Conservation (phyloP, 2,113 vertebrate species). For the Holacanthus passer region DNA sequence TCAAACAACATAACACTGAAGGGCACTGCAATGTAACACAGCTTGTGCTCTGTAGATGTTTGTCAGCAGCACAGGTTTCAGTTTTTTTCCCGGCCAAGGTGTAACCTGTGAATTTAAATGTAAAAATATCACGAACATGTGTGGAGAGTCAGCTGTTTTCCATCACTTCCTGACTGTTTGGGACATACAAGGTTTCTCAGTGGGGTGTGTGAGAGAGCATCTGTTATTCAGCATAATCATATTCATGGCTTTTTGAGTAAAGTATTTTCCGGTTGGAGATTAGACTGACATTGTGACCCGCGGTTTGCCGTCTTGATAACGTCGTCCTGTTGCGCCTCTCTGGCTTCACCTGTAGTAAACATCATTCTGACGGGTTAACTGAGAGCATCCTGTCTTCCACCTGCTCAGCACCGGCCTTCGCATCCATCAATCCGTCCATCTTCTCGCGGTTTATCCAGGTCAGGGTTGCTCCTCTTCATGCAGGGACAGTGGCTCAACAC, state of each 20-base stretch:
- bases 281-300: slow-evolving; percentile 74
- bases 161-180: slow-evolving; percentile 11
- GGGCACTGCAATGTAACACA: neutral
- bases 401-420: slow-evolving; percentile 26
- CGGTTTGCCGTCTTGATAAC: slow-evolving; percentile 54
- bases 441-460: slow-evolving; percentile 15
- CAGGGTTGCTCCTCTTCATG: neutral
- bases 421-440: neutral
- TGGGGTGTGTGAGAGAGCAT: slow-evolving; percentile 41
- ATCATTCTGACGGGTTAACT: slow-evolving; percentile 40
- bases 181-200: slow-evolving; percentile 35
- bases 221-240: slow-evolving; percentile 72
- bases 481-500: neutral
- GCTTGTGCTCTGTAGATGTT: neutral
- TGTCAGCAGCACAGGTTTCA: neutral
- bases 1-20: neutral
- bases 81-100: neutral
- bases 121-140: slow-evolving; percentile 31
- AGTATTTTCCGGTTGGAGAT: slow-evolving; percentile 68
- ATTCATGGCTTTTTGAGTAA: slow-evolving; percentile 78
- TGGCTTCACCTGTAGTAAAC: slow-evolving; percentile 37
- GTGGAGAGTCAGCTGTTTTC: slow-evolving; percentile 21
- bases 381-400: slow-evolving; percentile 14
- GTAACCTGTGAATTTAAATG: slow-evolving; percentile 33
- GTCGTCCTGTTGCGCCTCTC: slow-evolving; percentile 46